Evolutionary conservation across 2,888 invertebrate species (phyloP).

Genomic region (Scelioninae gen. 2): DNA sequence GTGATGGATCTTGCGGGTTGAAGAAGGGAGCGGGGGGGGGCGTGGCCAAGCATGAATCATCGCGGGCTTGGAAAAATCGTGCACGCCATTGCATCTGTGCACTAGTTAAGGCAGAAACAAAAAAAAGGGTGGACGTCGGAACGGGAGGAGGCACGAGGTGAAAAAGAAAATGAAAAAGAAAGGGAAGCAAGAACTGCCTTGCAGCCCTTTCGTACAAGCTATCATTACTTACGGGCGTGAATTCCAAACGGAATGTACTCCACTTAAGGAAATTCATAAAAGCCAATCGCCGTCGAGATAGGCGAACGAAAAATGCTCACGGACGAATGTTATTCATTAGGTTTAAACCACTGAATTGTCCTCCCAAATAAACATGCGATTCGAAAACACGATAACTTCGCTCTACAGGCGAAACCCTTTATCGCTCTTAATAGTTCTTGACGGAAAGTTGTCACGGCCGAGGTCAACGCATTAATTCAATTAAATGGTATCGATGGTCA

Average conservation of each 20-base stretch:
- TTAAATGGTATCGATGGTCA: too few relatives aligned
- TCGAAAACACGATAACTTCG: too few relatives aligned
- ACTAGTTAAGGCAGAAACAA: slow-evolving; percentile 20
- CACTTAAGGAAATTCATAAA: slow-evolving; percentile 58
- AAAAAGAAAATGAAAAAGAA: slow-evolving; percentile 53
- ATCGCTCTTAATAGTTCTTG: too few relatives aligned
- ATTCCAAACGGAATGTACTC: slow-evolving; percentile 58
- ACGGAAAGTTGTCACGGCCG: too few relatives aligned
- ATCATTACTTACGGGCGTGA: slow-evolving; percentile 60
- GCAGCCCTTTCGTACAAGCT: slow-evolving; percentile 55
- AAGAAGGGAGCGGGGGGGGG: slow-evolving; percentile 35
- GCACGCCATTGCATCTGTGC: slow-evolving; percentile 42
- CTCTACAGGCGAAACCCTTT: too few relatives aligned
- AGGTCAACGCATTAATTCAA: too few relatives aligned
- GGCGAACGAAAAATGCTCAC: slow-evolving; percentile 30
- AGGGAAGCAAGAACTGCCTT: slow-evolving; percentile 48
- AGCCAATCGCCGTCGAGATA: slow-evolving; percentile 37
- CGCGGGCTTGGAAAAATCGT: slow-evolving; percentile 41
- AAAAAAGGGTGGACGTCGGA: slow-evolving; percentile 20
- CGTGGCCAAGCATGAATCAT: slow-evolving; percentile 42
- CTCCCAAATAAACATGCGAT: too few relatives aligned
- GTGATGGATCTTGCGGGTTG: slow-evolving; percentile 29
- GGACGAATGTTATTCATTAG: too few relatives aligned
- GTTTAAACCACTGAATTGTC: too few relatives aligned
- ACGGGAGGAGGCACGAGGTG: slow-evolving; percentile 44